Conservation (phyloP, 2,113 vertebrate genomes). For the Cercocebus atys region DNA sequence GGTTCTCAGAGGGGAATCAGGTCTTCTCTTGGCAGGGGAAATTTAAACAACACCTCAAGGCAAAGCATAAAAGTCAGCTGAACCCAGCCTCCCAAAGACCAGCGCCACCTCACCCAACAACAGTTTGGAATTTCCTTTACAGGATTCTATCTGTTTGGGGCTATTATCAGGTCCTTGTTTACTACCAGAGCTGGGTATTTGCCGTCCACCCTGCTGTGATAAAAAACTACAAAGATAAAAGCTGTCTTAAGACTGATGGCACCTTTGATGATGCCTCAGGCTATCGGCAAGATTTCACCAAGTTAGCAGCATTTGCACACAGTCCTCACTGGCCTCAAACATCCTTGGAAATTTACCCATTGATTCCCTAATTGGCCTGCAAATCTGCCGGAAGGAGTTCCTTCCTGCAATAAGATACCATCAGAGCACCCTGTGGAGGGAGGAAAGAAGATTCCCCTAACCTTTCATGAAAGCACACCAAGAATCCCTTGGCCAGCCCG, state of each 20-base stretch:
- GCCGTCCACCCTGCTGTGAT: neutral
- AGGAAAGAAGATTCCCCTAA: too few relatives aligned
- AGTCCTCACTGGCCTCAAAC: neutral
- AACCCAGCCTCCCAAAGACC: slow-evolving; percentile 9
- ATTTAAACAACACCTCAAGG: neutral
- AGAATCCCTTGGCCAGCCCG: too few relatives aligned
- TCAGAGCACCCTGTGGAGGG: too few relatives aligned
- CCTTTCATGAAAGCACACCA: too few relatives aligned
- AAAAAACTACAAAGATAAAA: slow-evolving; percentile 23
- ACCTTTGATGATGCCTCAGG: neutral
- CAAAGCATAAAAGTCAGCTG: neutral
- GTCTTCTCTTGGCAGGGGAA: slow-evolving; percentile 45
- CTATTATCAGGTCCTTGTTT: neutral
- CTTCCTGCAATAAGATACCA: too few relatives aligned
- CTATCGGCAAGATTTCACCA: neutral
- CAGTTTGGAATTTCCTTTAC: slow-evolving; percentile 9
- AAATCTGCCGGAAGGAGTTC: too few relatives aligned
- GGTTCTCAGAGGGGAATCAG: neutral
- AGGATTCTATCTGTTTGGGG: neutral
- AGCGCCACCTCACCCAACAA: neutral
- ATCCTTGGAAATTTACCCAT: too few relatives aligned
- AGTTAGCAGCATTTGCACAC: neutral
- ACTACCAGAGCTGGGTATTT: neutral
- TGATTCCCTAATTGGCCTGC: too few relatives aligned
- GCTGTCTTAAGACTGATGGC: neutral